phyloP scores from a whole-genome alignment of 2,888 invertebrate genomes.

The Orchestes rusci region DNA sequence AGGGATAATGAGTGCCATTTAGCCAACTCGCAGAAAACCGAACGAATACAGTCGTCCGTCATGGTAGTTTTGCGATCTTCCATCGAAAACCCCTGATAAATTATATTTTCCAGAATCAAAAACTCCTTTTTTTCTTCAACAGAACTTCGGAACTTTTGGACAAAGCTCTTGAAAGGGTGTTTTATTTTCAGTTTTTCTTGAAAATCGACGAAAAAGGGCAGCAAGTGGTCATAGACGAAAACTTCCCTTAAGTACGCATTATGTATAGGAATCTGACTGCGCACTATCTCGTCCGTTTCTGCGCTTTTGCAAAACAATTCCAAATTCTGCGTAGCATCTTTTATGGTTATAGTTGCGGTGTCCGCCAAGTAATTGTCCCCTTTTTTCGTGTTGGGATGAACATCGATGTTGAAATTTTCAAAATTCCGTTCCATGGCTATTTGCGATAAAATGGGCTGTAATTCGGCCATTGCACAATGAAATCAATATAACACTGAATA shows the following conservation, averaged over 20 bases:
- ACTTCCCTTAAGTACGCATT: conserved; percentile 8
- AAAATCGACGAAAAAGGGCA: conserved; percentile 8
- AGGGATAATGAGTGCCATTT: conserved; percentile 19
- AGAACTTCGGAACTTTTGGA: conserved; percentile 5
- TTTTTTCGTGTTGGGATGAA: too few species aligned
- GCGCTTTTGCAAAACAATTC: conserved; percentile 6
- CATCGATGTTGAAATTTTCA: too few species aligned
- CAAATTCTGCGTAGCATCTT: neutral
- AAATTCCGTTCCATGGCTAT: too few species aligned
- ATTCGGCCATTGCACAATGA: too few species aligned
- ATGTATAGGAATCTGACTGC: conserved; percentile 8
- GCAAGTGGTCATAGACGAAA: conserved; percentile 10
- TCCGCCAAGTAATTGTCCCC: conserved; percentile 16
- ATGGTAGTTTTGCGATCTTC: conserved; percentile 8
- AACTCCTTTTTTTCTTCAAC: conserved; percentile 8
- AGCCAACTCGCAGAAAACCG: conserved; percentile 10
- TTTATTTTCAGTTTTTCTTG: conserved; percentile 8
- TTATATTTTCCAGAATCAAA: conserved; percentile 16
- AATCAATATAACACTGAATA: too few species aligned
- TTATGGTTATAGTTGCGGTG: conserved; percentile 7
- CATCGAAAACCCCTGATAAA: conserved; percentile 7
- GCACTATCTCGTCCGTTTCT: conserved; percentile 3
- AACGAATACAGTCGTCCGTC: conserved; percentile 3
- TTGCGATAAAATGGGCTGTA: too few species aligned
- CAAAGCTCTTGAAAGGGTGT: conserved; percentile 4